Base-by-base conservation (phyloP, 2,797 vertebrate genomes). In the Corythornis leucogaster region DNA sequence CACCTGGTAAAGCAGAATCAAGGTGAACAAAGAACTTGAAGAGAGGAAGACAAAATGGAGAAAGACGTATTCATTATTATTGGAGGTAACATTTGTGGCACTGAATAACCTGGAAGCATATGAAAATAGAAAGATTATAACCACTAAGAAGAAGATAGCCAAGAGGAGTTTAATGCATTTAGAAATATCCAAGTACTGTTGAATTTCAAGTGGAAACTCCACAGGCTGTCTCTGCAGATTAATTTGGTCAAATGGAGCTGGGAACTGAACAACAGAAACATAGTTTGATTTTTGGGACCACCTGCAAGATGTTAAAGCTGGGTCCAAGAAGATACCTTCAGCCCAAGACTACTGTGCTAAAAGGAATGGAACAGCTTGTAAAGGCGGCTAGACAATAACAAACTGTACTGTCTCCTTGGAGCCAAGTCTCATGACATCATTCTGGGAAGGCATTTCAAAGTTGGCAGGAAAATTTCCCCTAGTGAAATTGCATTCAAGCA, bases 361-460 rank as follows among this genome's bases (percentile, higher is more conserved):
- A 71, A 94, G 43, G 33, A 92, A 71, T 85, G 33, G 68, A 85
- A 75, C 54, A 89, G 58, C 30, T 80, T 92, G 66, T 57, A 83
- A 89, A 82, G 58, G 73, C 82, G 79, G 33, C 50, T 48, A 80
- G 79, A 71, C 76, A 80, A 71, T 77, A 92, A 94, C 21, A 85
- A 87, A 90, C 31, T 64, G 70, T 68, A 33, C 50, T 85, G n/a
- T 64, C 31, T 77, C 53, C 58, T 75, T 82, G 46, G 54, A 89
- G 90, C 76, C 92, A 85, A 89, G 46, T 58, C 50, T 87, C 24
- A 68, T 78, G 50, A 89, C 61, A 68, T 90, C 71, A 90, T 92
- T 87, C 69, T 89, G 84, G 63, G 35, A 94, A 92, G 59, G 54
- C 33, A 15, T 87, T 89, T 73, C 1, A 7, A 68, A 50, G 54